Base-by-base conservation (phyloP, 2,888 invertebrate genomes). In the Desoria tigrina region DNA sequence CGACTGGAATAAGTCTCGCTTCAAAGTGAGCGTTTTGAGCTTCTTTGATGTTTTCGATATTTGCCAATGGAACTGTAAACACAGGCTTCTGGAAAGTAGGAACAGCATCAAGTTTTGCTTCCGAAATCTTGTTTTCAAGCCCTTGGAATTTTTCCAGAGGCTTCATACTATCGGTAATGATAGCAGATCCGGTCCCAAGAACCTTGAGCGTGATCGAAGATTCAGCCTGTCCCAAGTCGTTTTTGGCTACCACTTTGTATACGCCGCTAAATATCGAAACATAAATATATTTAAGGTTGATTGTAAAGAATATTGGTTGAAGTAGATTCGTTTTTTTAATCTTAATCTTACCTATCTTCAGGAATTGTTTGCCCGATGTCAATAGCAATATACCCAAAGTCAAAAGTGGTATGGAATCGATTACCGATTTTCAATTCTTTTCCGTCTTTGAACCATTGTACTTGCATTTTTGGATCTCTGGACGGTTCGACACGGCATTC, bases 371-470 rank as follows among this genome's bases (percentile, higher is more conserved):
- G 94, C 74, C 90, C 88, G 78, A 99, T 94, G 82, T 97, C 95
- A 77, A 99, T 84, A 60, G 95, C 92, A 76, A 97, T 93, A 77
- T 96, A 97, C 77, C 98, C 98, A 84, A 98, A 97, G 83, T 98
- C 97, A 81, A 95, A 94, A 76, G 93, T 92, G 78, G 92, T 92
- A 82, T 94, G 94, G 88, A 93, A 94, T 78, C 94, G 57, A 27
- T 71, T 73, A 32, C 79, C 95, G 72, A 93, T 92, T 79, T 90
- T 90, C 78, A 95, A 83, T 60, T 94, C 92, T 80, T 92, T 91
- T 69, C 93, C 94, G 79, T 95, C 93, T 78, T 94, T 94, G 79
- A 89, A 94, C 82, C 93, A 93, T 80, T 93, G 92, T 77, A 94
- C 90, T 70, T 91, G 86, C 65, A 94, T 82, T 98, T 64, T 64